Base-by-base conservation (phyloP, 2,113 vertebrate species). In the Gambusia holbrooki region DNA sequence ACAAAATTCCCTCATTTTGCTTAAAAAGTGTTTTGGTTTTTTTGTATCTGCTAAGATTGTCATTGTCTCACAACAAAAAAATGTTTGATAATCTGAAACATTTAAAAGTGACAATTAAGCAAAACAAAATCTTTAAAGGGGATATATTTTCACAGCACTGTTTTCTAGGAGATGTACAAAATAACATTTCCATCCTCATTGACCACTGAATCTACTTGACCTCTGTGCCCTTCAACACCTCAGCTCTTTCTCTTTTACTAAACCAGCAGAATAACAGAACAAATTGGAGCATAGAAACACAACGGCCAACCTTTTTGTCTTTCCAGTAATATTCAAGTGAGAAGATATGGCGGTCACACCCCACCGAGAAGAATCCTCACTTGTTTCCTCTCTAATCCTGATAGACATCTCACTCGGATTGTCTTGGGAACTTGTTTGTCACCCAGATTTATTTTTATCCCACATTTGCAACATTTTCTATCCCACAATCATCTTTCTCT, bases 341-440 rank as follows among this genome's bases (percentile, higher is more conserved):
- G 60, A 48, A 15, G 65, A 19, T 4, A 19, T 7, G 4, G 1
- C 17, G 45, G 17, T 48, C 45, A 32, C 27, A 61, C 60, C 73
- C 80, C 73, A 71, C 40, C 4, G 1, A 12, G 0, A 48, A 48
- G 45, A 48, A 19, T 19, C 40, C 15, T 0, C 33, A 3, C 71
- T 82, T 60, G 60, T 87, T 84, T 77, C 69, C 74, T 30, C 35
- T 62, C 61, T 66, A 60, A 71, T 81, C 77, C 65, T 68, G 79
- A 83, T 4, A 22, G 80, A 80, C 73, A 27, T 81, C 70, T 79
- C 48, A 28, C 42, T 66, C n/a, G 28, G 62, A 71, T 63, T 62
- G 74, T 62, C 67, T 69, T 64, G 25, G 29, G 17, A 61, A 86
- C 61, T 60, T 63, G 61, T 19, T 35, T 27, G 12, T 60, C 14